phyloP scores from a whole-genome alignment of 2,888 invertebrate genomes.

The Eristalis tenax region DNA sequence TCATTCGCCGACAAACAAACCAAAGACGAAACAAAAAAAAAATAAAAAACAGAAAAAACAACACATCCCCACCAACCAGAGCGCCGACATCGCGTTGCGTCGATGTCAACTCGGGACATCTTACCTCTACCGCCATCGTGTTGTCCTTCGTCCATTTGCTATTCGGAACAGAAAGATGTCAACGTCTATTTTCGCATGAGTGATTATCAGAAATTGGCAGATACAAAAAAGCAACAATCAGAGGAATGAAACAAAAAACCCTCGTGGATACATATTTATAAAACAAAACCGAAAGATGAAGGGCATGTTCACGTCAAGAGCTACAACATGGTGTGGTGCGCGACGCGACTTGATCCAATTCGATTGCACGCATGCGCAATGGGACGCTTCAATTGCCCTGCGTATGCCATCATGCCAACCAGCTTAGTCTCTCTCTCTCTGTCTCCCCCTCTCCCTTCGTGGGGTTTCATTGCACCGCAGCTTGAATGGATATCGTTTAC shows the following conservation, averaged over 20 bases:
- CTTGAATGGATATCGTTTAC: slow-evolving; percentile 36
- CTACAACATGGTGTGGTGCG: slow-evolving; percentile 35
- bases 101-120: slow-evolving; percentile 43
- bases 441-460: too few species aligned
- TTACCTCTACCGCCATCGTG: not conserved
- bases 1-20: slow-evolving; percentile 54
- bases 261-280: slow-evolving; percentile 15
- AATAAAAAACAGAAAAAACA: not conserved
- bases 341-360: slow-evolving; percentile 64
- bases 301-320: slow-evolving; percentile 58
- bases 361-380: slow-evolving; percentile 58
- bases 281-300: slow-evolving; percentile 52
- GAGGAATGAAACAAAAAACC: slow-evolving; percentile 25
- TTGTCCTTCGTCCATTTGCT: slow-evolving; percentile 39
- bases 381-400: slow-evolving; percentile 49
- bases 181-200: slow-evolving; percentile 71
- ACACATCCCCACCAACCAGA: slow-evolving; percentile 8
- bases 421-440: not conserved
- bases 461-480: slow-evolving; percentile 11
- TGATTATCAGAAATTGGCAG: slow-evolving; percentile 72
- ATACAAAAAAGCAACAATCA: slow-evolving; percentile 21
- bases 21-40: not conserved
- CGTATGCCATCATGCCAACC: slow-evolving; percentile 7
- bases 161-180: slow-evolving; percentile 64
- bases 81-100: slow-evolving; percentile 31